Base-by-base conservation (phyloP, 2,797 vertebrate genomes). In the Numenius phaeopus region DNA sequence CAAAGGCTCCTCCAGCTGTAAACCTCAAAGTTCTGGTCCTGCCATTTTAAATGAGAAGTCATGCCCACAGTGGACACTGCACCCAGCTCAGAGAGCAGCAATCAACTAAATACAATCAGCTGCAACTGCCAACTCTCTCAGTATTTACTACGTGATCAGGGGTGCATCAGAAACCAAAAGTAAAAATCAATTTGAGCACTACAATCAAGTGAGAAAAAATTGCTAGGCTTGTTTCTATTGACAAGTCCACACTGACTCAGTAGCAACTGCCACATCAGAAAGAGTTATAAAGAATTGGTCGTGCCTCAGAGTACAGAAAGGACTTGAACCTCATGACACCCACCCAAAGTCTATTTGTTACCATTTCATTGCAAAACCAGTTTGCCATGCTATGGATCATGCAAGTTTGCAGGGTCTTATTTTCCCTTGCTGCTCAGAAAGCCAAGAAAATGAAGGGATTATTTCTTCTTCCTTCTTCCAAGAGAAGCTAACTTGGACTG, bases 141-240 rank as follows among this genome's bases (percentile, higher is more conserved):
- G 46, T 59, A 93, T 75, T 91, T 96, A 92, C 94, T 93, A 62
- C 17, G 83, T 29, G 54, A 86, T 93, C 54, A 91, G 71, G 6
- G 5, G 23, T 86, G 76, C 76, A 81, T 19, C 69, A 49, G 61
- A 94, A 96, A 90, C 44, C 42, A 72, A 78, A 93, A 97, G 65
- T 78, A 95, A 94, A 96, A 97, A 95, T 89, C 89, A 83, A 94
- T 97, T 78, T 83, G 39, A 79, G 58, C 30, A 29, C 58, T 83
- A 78, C 76, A 78, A 75, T 90, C 62, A 81, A 37, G 37, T 11
- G 19, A 91, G 34, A 29, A 93, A 92, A 91, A 78, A 85, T n/a
- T 11, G 20, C 46, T 55, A 40, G 46, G 32, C 59, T 93, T 90
- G 59, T 71, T 88, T 61, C 79, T 81, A 78, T 22, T 55, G 91